Percentiles rank a stretch among this genome's conserved stretches.
Conservation (phyloP, 2,797 vertebrate species). For the Nannoperca obscura region DNA sequence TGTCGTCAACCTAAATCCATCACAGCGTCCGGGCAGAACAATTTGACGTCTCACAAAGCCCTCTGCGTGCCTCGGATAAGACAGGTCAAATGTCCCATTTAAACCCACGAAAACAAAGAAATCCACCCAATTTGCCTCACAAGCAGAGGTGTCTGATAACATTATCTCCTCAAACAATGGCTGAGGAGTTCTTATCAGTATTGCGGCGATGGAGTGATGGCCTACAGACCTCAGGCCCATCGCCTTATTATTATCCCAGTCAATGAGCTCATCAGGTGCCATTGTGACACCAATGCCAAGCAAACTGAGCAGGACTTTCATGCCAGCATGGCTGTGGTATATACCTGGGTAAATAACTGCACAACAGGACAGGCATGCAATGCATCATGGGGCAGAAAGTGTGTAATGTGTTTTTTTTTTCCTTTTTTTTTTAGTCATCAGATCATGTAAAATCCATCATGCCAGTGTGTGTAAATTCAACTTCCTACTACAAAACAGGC, state of each 20-base stretch:
- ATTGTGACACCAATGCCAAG: slow-evolving; percentile 14
- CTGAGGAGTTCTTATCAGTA: slow-evolving; percentile 48
- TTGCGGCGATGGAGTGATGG: slow-evolving; percentile 28
- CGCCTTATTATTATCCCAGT: slow-evolving; percentile 20
- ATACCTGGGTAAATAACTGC: slow-evolving; percentile 39
- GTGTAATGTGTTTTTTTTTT: not conserved
- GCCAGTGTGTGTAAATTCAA: not conserved
- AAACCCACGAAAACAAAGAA: slow-evolving; percentile 48
- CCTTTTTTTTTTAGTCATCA: slow-evolving; percentile 7
- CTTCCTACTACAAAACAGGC: not conserved
- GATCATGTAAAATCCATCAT: not conserved
- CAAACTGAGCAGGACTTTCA: slow-evolving; percentile 34
- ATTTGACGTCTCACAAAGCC: slow-evolving; percentile 31
- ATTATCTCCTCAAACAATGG: slow-evolving; percentile 43
- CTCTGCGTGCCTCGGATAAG: slow-evolving; percentile 28
- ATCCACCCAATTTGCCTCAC: slow-evolving; percentile 34
- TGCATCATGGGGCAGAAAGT: slow-evolving; percentile 9
- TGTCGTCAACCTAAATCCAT: slow-evolving; percentile 49
- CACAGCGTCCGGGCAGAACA: slow-evolving; percentile 5
- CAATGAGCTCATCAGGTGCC: slow-evolving; percentile 50
- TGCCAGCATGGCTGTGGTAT: slow-evolving; percentile 28
- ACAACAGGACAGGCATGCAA: slow-evolving; percentile 37
- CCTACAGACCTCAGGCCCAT: slow-evolving; percentile 38
- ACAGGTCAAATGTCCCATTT: slow-evolving; percentile 58
- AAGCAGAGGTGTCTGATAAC: slow-evolving; percentile 32